Conservation (phyloP, 2,113 vertebrate species). For the Cardinalis cardinalis region DNA sequence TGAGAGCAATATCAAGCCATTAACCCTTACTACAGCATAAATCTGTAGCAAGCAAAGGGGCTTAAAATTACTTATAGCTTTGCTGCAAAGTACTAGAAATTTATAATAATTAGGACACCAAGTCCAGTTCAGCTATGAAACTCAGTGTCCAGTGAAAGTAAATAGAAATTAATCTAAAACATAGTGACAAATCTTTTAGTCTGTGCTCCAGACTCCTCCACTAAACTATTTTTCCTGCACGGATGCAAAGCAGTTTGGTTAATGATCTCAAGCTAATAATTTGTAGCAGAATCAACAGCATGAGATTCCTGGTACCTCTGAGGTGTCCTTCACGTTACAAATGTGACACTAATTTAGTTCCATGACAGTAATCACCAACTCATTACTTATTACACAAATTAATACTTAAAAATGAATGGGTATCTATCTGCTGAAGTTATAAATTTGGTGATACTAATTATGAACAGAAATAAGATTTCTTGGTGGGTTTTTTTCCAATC, state of each 20-base stretch:
- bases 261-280: constrained; percentile 66
- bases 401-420: constrained; percentile 65
- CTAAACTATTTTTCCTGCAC: neutral
- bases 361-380: constrained; percentile 60
- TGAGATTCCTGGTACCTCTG: constrained; percentile 66
- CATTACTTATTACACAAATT: constrained; percentile 70
- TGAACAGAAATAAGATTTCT: constrained; percentile 35
- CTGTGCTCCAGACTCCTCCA: neutral
- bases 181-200: constrained; percentile 11
- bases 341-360: constrained; percentile 72
- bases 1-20: neutral
- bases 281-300: constrained; percentile 66
- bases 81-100: neutral
- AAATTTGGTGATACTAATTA: constrained; percentile 48
- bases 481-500: neutral
- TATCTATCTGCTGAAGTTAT: constrained; percentile 48
- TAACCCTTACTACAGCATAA: neutral
- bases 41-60: neutral
- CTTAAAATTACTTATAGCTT: neutral
- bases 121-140: neutral
- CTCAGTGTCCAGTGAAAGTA: constrained; percentile 1
- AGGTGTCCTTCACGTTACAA: constrained; percentile 75
- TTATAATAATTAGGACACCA: neutral
- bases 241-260: constrained; percentile 46
- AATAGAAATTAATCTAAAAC: constrained; percentile 27